Conservation (phyloP, 2,113 vertebrate genomes). For the Atractosteus spatula region DNA sequence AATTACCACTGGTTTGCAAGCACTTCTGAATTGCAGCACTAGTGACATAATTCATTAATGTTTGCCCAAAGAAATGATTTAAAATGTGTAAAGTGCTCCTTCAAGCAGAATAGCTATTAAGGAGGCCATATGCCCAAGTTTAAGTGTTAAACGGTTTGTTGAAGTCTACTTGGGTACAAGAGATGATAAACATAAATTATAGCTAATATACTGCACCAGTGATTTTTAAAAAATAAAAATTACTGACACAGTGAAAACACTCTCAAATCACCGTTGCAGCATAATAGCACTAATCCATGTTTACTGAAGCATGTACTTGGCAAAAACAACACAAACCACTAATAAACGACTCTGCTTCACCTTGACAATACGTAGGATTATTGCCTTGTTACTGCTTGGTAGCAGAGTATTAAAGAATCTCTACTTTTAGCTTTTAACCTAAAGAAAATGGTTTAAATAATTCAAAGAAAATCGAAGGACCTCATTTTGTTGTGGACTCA, state of each 20-base stretch:
- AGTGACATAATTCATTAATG: constrained; percentile 72
- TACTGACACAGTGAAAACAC: constrained; percentile 94
- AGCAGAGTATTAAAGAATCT: constrained; percentile 85
- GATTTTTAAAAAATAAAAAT: constrained; percentile 90
- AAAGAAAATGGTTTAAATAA: constrained; percentile 83
- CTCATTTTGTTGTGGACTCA: no score
- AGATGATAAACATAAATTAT: constrained; percentile 98
- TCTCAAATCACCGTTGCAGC: constrained; percentile 80
- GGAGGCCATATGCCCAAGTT: constrained; percentile 88
- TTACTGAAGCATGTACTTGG: constrained; percentile 88
- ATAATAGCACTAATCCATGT: constrained; percentile 83
- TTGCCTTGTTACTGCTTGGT: constrained; percentile 89
- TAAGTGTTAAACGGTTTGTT: constrained; percentile 97
- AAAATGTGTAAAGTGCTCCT: constrained; percentile 79
- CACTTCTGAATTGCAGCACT: constrained; percentile 54
- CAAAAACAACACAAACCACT: constrained; percentile 91
- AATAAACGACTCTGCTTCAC: constrained; percentile 90
- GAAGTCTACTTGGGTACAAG: constrained; percentile 91
- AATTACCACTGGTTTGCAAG: constrained; percentile 53
- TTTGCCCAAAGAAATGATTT: constrained; percentile 71
- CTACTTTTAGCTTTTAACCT: constrained; percentile 82
- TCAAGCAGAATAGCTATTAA: constrained; percentile 98
- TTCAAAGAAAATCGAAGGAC: constrained; percentile 66
- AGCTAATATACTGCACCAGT: constrained; percentile 97
- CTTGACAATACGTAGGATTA: constrained; percentile 94